A percentile compares a stretch with the other conserved stretches of the same genome.
Conservation (phyloP, 2,113 vertebrate genomes). For the Mus pahari region DNA sequence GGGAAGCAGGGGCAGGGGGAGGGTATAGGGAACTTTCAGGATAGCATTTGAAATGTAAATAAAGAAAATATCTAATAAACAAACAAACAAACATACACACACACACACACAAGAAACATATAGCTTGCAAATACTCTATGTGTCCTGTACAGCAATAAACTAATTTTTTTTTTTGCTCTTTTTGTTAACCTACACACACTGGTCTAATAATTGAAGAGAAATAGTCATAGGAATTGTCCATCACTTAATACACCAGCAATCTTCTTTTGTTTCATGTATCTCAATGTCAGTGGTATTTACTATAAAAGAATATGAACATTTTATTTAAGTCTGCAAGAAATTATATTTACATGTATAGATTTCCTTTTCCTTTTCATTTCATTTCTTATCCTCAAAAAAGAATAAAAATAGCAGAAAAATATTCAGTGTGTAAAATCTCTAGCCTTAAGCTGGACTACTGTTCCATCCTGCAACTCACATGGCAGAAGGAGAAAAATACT, state of each 20-base stretch:
- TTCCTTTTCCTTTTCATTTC: neutral
- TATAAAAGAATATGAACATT: neutral
- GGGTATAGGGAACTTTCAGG: too few species aligned
- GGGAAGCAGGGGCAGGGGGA: too few species aligned
- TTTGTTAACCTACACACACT: neutral
- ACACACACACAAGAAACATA: too few species aligned
- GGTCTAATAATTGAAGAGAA: neutral
- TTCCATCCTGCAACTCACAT: neutral
- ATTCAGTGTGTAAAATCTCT: neutral
- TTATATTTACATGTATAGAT: neutral
- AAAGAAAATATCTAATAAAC: too few species aligned
- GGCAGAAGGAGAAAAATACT: neutral
- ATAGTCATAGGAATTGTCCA: neutral
- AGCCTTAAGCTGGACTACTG: neutral
- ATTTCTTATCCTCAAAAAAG: neutral
- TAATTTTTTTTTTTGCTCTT: constrained; percentile 25
- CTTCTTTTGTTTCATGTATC: neutral
- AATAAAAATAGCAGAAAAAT: neutral
- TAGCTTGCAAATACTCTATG: neutral
- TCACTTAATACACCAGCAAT: neutral
- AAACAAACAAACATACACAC: too few species aligned
- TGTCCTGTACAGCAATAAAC: neutral
- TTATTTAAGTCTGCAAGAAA: constrained; percentile 1
- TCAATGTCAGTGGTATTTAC: neutral
- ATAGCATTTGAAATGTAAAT: too few species aligned